Percentiles rank a stretch among this genome's conserved stretches.
Evolutionary conservation across 2,113 vertebrate species (phyloP).

Genomic region (Apaloderma vittatum): DNA sequence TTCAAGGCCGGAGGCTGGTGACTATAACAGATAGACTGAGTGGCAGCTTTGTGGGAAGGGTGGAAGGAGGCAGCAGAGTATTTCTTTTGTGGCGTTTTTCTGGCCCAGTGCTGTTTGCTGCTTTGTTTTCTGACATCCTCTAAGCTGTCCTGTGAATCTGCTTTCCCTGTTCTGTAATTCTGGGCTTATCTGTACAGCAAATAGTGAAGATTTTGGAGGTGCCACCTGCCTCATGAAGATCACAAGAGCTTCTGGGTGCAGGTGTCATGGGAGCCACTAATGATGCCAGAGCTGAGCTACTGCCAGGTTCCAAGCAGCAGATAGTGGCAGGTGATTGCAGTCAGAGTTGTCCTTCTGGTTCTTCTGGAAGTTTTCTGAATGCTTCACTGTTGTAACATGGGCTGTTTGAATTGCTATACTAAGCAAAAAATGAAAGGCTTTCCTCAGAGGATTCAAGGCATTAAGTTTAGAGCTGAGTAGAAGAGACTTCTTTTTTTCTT

Average conservation of each 20-base stretch:
- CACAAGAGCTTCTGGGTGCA: neutral
- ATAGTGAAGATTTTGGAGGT: neutral
- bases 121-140: neutral
- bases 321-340: neutral
- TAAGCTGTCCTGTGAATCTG: neutral
- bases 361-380: neutral
- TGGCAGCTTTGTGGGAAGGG: neutral
- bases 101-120: neutral
- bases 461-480: slow-evolving; percentile 25
- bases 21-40: neutral
- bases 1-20: neutral
- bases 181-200: neutral
- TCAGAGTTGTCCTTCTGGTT: neutral
- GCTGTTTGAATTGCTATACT: neutral
- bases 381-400: neutral
- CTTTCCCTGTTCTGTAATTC: neutral
- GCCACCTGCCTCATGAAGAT: neutral
- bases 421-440: slow-evolving; percentile 30
- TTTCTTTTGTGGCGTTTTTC: neutral
- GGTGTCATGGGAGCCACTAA: fast-evolving
- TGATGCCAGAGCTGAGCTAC: fast-evolving
- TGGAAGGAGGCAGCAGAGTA: neutral
- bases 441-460: slow-evolving; percentile 16
- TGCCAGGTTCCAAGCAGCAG: neutral
- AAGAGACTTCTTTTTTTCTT: neutral